phyloP scores from a whole-genome alignment of 2,797 vertebrate species.

The Cercopithecus mitis region DNA sequence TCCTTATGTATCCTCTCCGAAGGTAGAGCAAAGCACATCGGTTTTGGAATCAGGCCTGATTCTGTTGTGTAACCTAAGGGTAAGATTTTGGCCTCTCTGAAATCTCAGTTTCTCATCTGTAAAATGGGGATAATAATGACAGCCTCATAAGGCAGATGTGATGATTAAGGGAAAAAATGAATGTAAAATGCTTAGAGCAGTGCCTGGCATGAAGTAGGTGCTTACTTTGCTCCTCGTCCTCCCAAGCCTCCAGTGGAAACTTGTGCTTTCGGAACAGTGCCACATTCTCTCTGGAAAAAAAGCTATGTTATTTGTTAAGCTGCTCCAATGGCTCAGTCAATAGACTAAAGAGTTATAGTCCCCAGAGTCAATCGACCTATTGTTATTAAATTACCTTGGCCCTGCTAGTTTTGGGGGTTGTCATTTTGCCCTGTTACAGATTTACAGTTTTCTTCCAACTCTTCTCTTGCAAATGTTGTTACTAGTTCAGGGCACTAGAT shows the following conservation, averaged over 20 bases:
- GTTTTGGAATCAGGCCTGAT: background rate
- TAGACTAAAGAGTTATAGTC: slow-evolving; percentile 60
- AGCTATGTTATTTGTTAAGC: slow-evolving; percentile 47
- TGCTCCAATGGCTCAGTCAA: slow-evolving; percentile 28
- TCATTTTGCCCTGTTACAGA: slow-evolving; percentile 59
- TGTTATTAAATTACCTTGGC: slow-evolving; percentile 60
- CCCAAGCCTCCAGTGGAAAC: background rate
- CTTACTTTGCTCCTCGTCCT: background rate
- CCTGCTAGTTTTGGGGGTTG: slow-evolving; percentile 44
- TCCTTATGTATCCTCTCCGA: background rate
- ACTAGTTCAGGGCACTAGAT: slow-evolving; percentile 52
- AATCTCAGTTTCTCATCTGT: background rate
- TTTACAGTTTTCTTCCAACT: slow-evolving; percentile 33
- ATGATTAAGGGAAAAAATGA: background rate
- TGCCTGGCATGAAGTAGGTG: background rate
- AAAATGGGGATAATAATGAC: background rate
- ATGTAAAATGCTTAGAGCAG: background rate
- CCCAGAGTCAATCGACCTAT: slow-evolving; percentile 51
- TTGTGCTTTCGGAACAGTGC: background rate
- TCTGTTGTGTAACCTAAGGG: background rate
- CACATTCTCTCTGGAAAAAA: slow-evolving; percentile 27
- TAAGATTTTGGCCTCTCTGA: background rate
- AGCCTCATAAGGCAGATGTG: background rate
- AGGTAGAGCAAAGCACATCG: background rate
- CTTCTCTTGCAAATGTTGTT: background rate